phyloP scores from a whole-genome alignment of 1,140 invertebrate genomes.

The Vanessa tameamea region DNA sequence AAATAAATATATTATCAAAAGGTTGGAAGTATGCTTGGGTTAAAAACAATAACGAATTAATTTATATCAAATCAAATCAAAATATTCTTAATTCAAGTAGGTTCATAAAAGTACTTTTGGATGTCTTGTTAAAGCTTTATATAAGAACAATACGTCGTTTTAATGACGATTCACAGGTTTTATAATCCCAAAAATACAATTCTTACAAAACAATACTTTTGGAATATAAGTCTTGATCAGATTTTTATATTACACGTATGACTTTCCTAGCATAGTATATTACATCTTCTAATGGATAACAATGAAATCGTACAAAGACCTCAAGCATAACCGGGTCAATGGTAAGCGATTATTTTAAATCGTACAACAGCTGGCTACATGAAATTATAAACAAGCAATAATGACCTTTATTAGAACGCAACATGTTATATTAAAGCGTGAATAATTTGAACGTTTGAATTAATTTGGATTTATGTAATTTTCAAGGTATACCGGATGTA shows the following conservation, averaged over 20 bases:
- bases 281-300: conserved; percentile 9
- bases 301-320: conserved; percentile 32
- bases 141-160: too few relatives aligned
- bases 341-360: conserved; percentile 45
- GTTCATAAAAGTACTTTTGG: too few relatives aligned
- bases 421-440: not conserved
- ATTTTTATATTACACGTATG: not conserved
- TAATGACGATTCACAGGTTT: too few relatives aligned
- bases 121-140: too few relatives aligned
- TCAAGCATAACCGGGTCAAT: conserved; percentile 43
- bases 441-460: conserved; percentile 4
- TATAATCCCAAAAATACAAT: too few relatives aligned
- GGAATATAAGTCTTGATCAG: too few relatives aligned
- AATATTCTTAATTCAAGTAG: too few relatives aligned
- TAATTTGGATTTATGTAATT: conserved; percentile 9
- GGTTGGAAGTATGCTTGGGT: too few relatives aligned
- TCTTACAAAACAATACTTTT: too few relatives aligned
- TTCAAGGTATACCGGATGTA: conserved; percentile 26
- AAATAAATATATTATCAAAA: too few relatives aligned
- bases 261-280: conserved; percentile 8
- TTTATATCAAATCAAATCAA: too few relatives aligned
- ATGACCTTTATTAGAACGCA: conserved; percentile 10
- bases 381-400: conserved; percentile 16
- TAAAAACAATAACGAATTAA: too few relatives aligned
- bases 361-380: conserved; percentile 25